These are phyloP conservation scores for Cyprinodon brontotheroides DNA, from an alignment of 2,113 vertebrate species.

Conservation along the genomic window DNA sequence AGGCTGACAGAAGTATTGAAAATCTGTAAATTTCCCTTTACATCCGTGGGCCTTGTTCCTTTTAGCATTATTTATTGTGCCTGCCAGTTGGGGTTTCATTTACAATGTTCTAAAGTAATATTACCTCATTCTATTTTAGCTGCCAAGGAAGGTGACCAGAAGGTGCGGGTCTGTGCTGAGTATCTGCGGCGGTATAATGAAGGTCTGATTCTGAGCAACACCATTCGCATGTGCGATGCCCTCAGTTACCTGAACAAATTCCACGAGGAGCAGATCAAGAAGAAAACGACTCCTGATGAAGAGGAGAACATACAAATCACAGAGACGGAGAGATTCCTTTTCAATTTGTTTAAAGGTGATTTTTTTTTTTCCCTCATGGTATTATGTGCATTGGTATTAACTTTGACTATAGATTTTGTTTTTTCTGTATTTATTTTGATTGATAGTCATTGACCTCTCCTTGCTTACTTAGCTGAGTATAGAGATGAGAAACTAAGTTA, in stretches of 20 bases:
- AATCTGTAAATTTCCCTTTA: not conserved
- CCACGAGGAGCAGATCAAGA: conserved; percentile 85
- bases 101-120: not conserved
- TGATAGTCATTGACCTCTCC: too few relatives aligned
- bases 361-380: not conserved
- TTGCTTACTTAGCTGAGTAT: too few relatives aligned
- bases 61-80: not conserved
- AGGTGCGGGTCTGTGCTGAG: conserved; percentile 87
- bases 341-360: conserved; percentile 87
- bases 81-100: not conserved
- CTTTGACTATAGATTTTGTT: not conserved
- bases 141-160: conserved; percentile 86
- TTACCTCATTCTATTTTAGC: conserved; percentile 73
- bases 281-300: conserved; percentile 77
- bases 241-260: conserved; percentile 85
- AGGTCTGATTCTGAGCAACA: conserved; percentile 90
- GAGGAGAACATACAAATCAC: conserved; percentile 77
- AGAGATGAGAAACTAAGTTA: too few relatives aligned
- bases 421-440: not conserved
- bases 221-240: conserved; percentile 90
- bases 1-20: not conserved
- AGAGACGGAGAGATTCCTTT: conserved; percentile 87
- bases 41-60: too few relatives aligned
- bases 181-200: conserved; percentile 93
- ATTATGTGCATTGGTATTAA: not conserved